Evolutionary conservation across 2,797 vertebrate genomes (phyloP).

Genomic region (Pantherophis vulpinus): DNA sequence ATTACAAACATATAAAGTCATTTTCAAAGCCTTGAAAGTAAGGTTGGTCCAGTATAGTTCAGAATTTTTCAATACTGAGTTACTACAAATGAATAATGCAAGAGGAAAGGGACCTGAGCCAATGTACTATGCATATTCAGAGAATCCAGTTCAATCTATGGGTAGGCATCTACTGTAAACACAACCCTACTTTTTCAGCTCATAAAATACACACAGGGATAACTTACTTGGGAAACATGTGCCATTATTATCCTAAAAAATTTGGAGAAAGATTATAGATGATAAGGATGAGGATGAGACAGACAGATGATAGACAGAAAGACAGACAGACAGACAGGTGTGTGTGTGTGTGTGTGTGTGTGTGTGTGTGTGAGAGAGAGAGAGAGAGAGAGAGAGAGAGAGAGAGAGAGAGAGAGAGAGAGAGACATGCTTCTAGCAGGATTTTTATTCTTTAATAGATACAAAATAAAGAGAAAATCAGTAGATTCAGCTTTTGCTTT

Average conservation of each 20-base stretch:
- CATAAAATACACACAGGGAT: neutral
- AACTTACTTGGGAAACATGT: neutral
- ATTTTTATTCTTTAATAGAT: neutral
- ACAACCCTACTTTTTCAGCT: neutral
- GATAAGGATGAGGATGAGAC: too few relatives aligned
- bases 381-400: neutral
- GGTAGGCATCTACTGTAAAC: neutral
- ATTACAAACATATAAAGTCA: neutral
- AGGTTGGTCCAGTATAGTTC: neutral
- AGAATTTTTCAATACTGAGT: neutral
- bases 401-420: neutral
- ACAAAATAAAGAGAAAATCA: neutral
- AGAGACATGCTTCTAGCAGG: neutral
- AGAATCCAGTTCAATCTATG: neutral
- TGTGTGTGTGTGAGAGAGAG: too few relatives aligned
- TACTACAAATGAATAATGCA: neutral
- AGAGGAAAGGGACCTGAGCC: neutral
- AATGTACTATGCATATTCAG: neutral
- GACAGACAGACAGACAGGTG: too few relatives aligned
- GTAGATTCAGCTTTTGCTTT: neutral
- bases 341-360: too few relatives aligned
- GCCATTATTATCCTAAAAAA: neutral
- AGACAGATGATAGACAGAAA: too few relatives aligned
- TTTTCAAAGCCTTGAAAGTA: slow-evolving; percentile 14
- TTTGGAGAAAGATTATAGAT: neutral